Percentiles rank a stretch among this genome's conserved stretches.
Evolutionary conservation across 2,797 vertebrate species (phyloP).

Genomic region (Picus viridis): DNA sequence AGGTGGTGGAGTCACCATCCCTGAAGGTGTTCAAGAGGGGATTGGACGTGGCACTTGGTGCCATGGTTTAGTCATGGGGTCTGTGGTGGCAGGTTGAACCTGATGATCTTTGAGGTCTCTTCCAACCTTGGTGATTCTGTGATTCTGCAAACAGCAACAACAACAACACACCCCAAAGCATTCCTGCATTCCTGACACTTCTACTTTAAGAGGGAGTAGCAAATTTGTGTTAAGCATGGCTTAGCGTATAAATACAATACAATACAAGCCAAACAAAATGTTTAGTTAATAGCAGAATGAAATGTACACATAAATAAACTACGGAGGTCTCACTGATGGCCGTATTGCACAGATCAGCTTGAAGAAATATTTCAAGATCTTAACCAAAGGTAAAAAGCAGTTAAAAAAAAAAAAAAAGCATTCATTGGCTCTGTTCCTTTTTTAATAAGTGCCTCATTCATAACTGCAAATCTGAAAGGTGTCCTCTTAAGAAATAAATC

Average conservation of each 20-base stretch:
- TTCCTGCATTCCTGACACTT: background rate
- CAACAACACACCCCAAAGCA: no score
- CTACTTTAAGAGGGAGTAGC: background rate
- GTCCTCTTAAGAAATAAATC: background rate
- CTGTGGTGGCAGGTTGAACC: no score
- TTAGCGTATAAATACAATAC: no score
- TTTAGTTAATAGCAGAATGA: background rate
- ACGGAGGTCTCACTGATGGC: background rate
- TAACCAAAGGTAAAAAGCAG: slow-evolving; percentile 23
- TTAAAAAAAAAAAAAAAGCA: background rate
- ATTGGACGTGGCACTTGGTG: no score
- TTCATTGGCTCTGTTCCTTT: background rate
- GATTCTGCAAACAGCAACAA: no score
- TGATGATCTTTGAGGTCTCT: no score
- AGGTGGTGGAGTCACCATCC: no score
- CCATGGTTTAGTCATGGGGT: no score
- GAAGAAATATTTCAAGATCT: slow-evolving; percentile 51
- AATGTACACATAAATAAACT: background rate
- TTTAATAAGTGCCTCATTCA: background rate
- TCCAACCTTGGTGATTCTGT: no score
- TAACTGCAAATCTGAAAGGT: slow-evolving; percentile 4
- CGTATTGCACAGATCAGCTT: background rate
- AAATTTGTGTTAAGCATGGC: no score
- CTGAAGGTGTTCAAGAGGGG: no score
- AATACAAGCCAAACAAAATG: background rate